A percentile compares a stretch with the other conserved stretches of the same genome.
Evolutionary conservation across 2,113 vertebrate species (phyloP).

Genomic region (Chrysochloris asiatica): DNA sequence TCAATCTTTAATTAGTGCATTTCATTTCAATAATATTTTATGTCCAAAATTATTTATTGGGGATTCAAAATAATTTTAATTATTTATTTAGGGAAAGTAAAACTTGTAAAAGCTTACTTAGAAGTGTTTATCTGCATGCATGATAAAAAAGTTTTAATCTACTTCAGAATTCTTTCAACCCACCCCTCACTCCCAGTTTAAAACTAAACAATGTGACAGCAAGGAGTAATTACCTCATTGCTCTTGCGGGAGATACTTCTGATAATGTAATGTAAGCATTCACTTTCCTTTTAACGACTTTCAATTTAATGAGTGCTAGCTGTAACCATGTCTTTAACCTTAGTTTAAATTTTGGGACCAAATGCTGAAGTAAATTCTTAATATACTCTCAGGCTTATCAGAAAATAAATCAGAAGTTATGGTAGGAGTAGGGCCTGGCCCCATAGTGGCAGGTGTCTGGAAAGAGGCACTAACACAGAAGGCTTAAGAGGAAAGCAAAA

Average conservation of each 20-base stretch:
- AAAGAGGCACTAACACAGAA: not conserved
- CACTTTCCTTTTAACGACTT: constrained; percentile 51
- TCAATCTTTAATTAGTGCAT: constrained; percentile 52
- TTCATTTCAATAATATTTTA: constrained; percentile 41
- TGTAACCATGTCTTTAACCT: constrained; percentile 53
- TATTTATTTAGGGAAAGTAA: constrained; percentile 20
- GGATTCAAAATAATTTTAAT: constrained; percentile 47
- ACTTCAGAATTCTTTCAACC: not conserved
- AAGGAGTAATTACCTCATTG: not conserved
- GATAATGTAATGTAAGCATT: not conserved
- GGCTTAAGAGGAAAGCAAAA: not conserved
- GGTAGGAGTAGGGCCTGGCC: not conserved
- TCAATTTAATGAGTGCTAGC: not conserved
- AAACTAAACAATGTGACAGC: not conserved
- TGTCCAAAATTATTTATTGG: constrained; percentile 52
- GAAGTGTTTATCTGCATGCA: not conserved
- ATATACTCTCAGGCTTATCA: not conserved
- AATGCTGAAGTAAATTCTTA: constrained; percentile 34
- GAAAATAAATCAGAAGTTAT: not conserved
- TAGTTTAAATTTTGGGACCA: constrained; percentile 49
- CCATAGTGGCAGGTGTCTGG: not conserved
- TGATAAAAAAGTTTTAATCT: not conserved
- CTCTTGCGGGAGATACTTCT: not conserved
- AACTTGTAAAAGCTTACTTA: constrained; percentile 47
- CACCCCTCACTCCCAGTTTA: not conserved